A percentile compares a stretch with the other conserved stretches of the same genome.
Conservation (phyloP, 64 coral and sea anemone species). For the Orbicella faveolata region DNA sequence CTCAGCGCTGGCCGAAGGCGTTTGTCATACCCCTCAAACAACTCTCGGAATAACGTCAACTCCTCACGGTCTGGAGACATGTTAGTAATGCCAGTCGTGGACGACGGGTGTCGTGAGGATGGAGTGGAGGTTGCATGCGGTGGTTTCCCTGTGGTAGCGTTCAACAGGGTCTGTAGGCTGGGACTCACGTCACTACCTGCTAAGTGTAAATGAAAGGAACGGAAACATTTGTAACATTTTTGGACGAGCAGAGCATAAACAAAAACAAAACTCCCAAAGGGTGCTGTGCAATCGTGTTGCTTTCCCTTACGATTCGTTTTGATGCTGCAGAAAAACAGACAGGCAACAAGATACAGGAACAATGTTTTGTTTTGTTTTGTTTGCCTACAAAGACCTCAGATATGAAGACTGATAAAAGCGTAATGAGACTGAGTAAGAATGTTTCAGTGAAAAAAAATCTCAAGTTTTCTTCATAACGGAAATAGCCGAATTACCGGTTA, state of each 20-base stretch:
- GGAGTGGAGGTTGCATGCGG: neutral
- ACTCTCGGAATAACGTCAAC: constrained; percentile 16
- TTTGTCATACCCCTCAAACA: constrained; percentile 63
- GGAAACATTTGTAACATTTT: neutral
- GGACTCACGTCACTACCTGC: neutral
- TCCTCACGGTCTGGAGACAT: constrained; percentile 48
- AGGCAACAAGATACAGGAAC: too few species aligned
- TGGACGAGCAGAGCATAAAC: neutral
- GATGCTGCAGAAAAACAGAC: too few species aligned
- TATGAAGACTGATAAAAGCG: too few species aligned
- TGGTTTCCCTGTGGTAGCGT: neutral
- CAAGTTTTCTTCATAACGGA: too few species aligned
- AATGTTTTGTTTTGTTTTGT: too few species aligned
- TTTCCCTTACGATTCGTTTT: too few species aligned
- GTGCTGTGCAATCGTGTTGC: too few species aligned
- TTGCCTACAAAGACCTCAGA: too few species aligned
- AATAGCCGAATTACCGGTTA: too few species aligned
- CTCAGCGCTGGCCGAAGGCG: constrained; percentile 49
- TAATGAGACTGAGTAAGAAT: too few species aligned
- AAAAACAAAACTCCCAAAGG: neutral
- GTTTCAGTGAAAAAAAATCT: too few species aligned
- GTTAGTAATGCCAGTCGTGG: constrained; percentile 13
- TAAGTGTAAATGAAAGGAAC: neutral
- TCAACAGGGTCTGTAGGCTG: neutral
- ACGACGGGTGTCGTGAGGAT: neutral